Base-by-base conservation (phyloP, 2,888 invertebrate species). In the Bombylius discolor region DNA sequence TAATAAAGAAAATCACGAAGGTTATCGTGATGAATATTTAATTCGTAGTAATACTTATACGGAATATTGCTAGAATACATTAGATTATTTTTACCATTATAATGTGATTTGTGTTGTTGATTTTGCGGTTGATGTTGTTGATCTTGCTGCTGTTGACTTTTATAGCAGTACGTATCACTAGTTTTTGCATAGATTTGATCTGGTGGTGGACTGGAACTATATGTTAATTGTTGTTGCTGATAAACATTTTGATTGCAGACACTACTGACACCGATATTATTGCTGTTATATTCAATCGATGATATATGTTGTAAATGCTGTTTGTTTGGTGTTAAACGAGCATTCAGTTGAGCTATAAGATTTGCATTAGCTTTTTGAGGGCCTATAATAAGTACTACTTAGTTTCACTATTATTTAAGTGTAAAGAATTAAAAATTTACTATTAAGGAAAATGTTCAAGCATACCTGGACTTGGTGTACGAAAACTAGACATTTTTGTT, bases 41-140 rank as follows among this genome's bases (percentile, higher is more conserved):
- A n/a, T n/a, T n/a, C n/a, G n/a, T n/a, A n/a, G n/a, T n/a, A n/a
- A n/a, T n/a, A 60, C 53, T 63, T 62, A 55, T 59, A 63, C 62
- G 66, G 64, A 60, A 68, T 68, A 68, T 69, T 71, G 65, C 66
- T 70, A 68, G 67, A 68, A 67, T 72, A 72, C 63, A 71, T 65
- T 68, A 71, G 71, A 70, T 67, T 70, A 63, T 66, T 71, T 72
- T 73, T 73, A 73, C 73, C 73, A 67, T 73, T 73, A 64, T 66
- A 68, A 64, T 68, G 63, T 68, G 69, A 70, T 66, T n/a, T n/a
- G n/a, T n/a, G n/a, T n/a, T n/a, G n/a, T n/a, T n/a, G n/a, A n/a
- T n/a, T n/a, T 53, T 64, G 65, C 60, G 62, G 64, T 51, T 66
- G 23, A 3, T 23, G 23, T 23, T 23, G 23, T 23, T 23, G 23